Percentiles rank a stretch among this genome's conserved stretches.
phyloP scores from a whole-genome alignment of 2,888 invertebrate genomes.

The Celastrina argiolus region DNA sequence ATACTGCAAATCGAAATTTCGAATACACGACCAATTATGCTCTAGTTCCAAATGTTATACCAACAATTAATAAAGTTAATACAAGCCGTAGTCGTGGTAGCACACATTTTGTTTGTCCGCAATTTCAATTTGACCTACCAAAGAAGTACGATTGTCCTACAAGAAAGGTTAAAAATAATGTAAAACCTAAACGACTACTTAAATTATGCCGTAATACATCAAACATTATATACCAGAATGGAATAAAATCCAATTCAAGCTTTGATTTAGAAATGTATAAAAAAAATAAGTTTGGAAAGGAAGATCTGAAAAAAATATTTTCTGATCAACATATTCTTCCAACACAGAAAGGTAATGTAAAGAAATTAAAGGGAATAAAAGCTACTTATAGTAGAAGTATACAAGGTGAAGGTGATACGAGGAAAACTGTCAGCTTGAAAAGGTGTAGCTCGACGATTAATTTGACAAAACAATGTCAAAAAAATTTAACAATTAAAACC shows the following conservation, averaged over 20 bases:
- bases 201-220: background rate
- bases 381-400: background rate
- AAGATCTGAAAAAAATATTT: background rate
- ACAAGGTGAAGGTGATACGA: background rate
- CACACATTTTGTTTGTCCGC: background rate
- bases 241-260: constrained; percentile 35
- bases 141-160: background rate
- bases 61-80: background rate
- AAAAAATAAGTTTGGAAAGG: constrained; percentile 5
- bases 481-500: constrained; percentile 11
- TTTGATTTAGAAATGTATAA: constrained; percentile 37
- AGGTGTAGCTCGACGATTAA: constrained; percentile 21
- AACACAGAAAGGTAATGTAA: background rate
- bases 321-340: background rate
- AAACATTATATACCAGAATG: background rate
- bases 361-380: background rate
- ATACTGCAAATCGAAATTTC: background rate
- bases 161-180: background rate
- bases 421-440: constrained; percentile 21
- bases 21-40: background rate
- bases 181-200: background rate
- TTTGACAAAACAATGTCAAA: constrained; percentile 22
- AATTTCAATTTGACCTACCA: background rate
- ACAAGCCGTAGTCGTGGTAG: background rate
- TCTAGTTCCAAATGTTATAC: background rate